Evolutionary conservation across 2,113 vertebrate species (phyloP).

Genomic region (Plestiodon gilberti): DNA sequence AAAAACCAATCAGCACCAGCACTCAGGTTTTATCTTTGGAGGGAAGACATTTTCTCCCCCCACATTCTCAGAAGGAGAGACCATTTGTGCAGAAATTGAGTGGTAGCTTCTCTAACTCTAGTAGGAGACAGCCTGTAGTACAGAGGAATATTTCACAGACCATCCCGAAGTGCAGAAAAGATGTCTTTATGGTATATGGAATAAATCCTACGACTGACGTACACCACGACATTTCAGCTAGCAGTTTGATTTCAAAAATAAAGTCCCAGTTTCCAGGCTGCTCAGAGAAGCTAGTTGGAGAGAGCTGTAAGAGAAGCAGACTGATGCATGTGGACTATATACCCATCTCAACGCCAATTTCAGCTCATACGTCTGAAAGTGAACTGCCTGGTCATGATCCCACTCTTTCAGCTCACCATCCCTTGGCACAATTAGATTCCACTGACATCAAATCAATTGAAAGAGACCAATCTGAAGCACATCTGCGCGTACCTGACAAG

Average conservation of each 20-base stretch:
- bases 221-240: neutral
- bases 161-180: neutral
- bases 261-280: neutral
- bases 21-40: conserved; percentile 26
- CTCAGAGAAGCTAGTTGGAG: neutral
- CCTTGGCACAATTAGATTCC: neutral
- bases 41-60: neutral
- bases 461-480: neutral
- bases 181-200: conserved; percentile 22
- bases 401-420: neutral
- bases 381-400: neutral
- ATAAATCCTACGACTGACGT: neutral
- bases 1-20: conserved; percentile 8
- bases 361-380: neutral
- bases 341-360: conserved; percentile 36
- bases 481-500: neutral
- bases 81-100: neutral
- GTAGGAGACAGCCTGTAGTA: neutral
- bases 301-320: neutral
- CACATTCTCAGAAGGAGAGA: conserved; percentile 20
- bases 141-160: neutral
- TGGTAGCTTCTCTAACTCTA: neutral
- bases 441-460: neutral
- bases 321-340: conserved; percentile 19
- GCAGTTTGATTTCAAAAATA: neutral